Conservation (phyloP, 2,113 vertebrate genomes). For the Rhombomys opimus region DNA sequence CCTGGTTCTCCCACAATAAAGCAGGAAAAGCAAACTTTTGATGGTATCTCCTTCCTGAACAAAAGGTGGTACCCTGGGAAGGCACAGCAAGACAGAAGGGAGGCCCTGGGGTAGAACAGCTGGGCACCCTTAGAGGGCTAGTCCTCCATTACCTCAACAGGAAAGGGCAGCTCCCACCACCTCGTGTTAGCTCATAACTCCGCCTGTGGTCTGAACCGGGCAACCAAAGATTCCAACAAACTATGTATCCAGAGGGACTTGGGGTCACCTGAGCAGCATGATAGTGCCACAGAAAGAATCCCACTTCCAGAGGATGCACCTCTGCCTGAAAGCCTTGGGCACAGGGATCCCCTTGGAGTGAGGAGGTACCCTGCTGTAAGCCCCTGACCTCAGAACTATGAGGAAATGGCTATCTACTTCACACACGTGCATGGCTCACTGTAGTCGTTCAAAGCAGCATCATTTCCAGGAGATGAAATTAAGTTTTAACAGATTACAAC, state of each 20-base stretch:
- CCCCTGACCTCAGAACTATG: not conserved
- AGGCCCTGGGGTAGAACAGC: not conserved
- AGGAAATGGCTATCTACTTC: not conserved
- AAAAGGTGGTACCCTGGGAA: not conserved
- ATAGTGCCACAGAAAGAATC: not conserved
- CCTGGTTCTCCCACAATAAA: not conserved
- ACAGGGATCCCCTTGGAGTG: not conserved
- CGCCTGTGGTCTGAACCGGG: not conserved
- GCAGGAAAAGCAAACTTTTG: not conserved
- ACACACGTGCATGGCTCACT: not conserved
- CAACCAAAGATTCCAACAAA: not conserved
- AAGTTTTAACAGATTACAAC: not conserved
- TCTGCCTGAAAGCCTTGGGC: not conserved
- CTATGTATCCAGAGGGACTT: not conserved
- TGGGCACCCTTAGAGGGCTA: not conserved
- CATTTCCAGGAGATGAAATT: not conserved
- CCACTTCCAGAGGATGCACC: rapidly evolving
- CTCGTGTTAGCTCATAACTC: not conserved
- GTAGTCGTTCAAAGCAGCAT: not conserved
- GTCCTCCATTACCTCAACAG: not conserved
- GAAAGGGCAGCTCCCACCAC: too few species aligned
- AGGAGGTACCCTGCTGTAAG: too few species aligned
- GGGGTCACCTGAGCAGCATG: rapidly evolving
- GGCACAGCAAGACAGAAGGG: not conserved
- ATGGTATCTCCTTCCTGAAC: not conserved